Percentiles rank a stretch among this genome's conserved stretches.
Conservation (phyloP, 2,888 invertebrate species). For the Pollenia angustigena region DNA sequence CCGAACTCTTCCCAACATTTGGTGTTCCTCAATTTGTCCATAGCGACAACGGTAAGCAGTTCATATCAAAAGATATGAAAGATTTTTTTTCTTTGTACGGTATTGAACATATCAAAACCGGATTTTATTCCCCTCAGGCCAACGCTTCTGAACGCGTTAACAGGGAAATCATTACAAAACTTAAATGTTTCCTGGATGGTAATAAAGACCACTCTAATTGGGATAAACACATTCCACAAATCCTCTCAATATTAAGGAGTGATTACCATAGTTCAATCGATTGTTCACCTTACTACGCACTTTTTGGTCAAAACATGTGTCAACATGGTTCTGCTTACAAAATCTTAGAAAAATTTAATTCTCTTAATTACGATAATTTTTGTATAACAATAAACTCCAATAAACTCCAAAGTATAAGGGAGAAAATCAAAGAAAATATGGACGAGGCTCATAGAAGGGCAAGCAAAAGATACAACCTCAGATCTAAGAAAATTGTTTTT, state of each 20-base stretch:
- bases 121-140: constrained; percentile 6
- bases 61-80: background rate
- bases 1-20: too few relatives aligned
- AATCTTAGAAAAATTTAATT: background rate
- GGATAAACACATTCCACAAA: background rate
- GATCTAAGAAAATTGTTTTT: background rate
- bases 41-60: too few relatives aligned
- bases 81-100: constrained; percentile 1
- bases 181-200: background rate
- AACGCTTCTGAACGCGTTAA: constrained; percentile 18
- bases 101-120: background rate
- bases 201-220: background rate
- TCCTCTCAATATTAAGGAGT: constrained; percentile 1
- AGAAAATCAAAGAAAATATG: too few relatives aligned
- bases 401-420: background rate
- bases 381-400: background rate
- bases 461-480: background rate
- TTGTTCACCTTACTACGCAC: background rate
- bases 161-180: background rate
- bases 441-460: too few relatives aligned
- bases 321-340: background rate
- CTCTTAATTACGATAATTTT: background rate
- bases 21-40: too few relatives aligned
- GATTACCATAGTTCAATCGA: constrained; percentile 5
- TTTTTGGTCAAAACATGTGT: background rate